phyloP scores from a whole-genome alignment of 2,113 vertebrate genomes.

The Pygoscelis antarcticus region DNA sequence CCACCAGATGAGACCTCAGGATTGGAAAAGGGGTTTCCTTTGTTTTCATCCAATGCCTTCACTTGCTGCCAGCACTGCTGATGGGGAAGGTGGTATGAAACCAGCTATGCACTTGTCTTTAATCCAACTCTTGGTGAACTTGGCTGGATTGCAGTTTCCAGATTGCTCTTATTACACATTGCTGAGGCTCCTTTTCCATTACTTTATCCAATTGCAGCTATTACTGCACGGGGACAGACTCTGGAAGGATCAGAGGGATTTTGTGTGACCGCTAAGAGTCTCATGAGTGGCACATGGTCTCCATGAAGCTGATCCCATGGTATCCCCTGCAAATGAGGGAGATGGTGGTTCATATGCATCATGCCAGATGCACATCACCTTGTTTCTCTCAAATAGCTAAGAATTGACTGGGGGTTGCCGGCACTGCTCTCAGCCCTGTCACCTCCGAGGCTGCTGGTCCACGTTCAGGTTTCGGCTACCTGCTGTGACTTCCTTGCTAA shows the following conservation, averaged over 20 bases:
- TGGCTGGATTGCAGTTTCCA: not conserved
- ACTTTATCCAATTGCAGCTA: not conserved
- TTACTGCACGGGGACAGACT: not conserved
- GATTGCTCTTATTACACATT: not conserved
- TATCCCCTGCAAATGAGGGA: not conserved
- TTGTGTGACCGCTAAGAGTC: not conserved
- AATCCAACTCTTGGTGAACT: not conserved
- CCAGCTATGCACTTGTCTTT: not conserved
- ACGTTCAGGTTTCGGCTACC: not conserved
- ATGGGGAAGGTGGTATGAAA: not conserved
- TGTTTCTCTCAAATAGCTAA: not conserved
- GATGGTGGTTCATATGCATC: not conserved
- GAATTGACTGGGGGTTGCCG: not conserved
- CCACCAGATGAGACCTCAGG: not conserved
- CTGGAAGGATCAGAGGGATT: not conserved
- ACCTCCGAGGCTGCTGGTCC: not conserved
- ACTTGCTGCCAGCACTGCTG: not conserved
- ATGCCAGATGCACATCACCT: not conserved
- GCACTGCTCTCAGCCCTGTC: not conserved
- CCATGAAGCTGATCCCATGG: not conserved
- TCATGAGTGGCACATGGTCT: not conserved
- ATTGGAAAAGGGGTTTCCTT: not conserved
- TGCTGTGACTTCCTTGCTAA: not conserved
- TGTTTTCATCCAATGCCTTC: not conserved
- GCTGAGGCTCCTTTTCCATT: not conserved